Evolutionary conservation across 2,888 invertebrate genomes (phyloP).

Genomic region (Camponotus fellah): DNA sequence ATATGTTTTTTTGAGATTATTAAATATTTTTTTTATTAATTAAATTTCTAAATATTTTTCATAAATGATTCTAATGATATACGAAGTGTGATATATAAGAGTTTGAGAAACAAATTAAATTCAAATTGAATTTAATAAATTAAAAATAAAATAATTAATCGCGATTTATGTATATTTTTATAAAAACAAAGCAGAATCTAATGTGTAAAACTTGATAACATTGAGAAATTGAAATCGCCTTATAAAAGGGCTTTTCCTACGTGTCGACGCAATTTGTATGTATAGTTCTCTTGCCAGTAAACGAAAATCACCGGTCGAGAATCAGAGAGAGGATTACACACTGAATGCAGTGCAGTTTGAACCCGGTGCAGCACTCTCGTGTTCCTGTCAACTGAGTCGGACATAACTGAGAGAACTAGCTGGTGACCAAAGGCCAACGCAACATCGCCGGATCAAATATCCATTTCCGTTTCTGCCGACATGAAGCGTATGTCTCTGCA

Average conservation of each 20-base stretch:
- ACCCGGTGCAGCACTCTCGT: conserved; percentile 65
- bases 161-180: conserved; percentile 1
- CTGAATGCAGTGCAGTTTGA: conserved; percentile 28
- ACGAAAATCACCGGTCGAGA: conserved; percentile 11
- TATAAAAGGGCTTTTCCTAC: not conserved
- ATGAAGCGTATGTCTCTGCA: not conserved
- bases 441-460: conserved; percentile 59
- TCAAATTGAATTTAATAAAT: conserved; percentile 1
- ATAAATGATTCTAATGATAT: not conserved
- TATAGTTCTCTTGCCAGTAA: conserved; percentile 10
- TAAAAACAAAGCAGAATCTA: not conserved
- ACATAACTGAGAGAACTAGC: conserved; percentile 45
- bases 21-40: not conserved
- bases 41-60: not conserved
- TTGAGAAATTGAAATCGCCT: not conserved
- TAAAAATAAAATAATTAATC: conserved; percentile 5
- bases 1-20: not conserved
- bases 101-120: not conserved
- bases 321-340: not conserved
- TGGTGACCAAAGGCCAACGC: conserved; percentile 39
- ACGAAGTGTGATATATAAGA: not conserved
- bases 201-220: not conserved
- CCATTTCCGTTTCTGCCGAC: conserved; percentile 54
- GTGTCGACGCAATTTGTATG: conserved; percentile 19
- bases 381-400: conserved; percentile 68